These are phyloP conservation scores for Virgularia gustaviana DNA, from an alignment of 92 coral and sea anemone species.

Conservation along the genomic window DNA sequence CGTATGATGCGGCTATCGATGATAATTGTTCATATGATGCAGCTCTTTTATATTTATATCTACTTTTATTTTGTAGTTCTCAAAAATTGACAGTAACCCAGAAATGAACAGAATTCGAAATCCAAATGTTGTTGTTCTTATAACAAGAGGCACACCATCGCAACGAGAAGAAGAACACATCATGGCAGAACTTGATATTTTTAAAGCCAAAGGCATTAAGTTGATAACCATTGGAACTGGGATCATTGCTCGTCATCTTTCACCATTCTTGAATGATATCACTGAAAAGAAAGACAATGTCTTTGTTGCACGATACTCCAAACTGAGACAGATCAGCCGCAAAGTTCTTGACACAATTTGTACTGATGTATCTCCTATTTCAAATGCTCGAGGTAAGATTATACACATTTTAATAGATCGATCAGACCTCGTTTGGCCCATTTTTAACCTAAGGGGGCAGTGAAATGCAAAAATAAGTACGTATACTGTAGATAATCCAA, in stretches of 20 bases:
- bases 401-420: too few relatives aligned
- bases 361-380: not conserved
- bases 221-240: not conserved
- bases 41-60: too few relatives aligned
- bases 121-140: constrained; percentile 19
- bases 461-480: too few relatives aligned
- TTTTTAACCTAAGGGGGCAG: too few relatives aligned
- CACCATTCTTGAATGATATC: not conserved
- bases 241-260: not conserved
- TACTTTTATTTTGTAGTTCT: too few relatives aligned
- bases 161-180: not conserved
- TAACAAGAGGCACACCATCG: constrained; percentile 13
- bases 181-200: not conserved
- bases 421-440: too few relatives aligned
- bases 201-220: not conserved
- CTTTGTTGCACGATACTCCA: not conserved
- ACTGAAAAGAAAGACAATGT: too few relatives aligned
- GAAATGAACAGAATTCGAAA: not conserved
- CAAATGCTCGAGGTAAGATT: constrained; percentile 9
- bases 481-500: too few relatives aligned
- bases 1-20: too few relatives aligned
- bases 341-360: constrained; percentile 5
- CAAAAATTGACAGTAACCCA: too few relatives aligned
- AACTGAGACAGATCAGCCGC: not conserved
- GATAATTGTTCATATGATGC: too few relatives aligned